Evolutionary conservation across 1,140 invertebrate genomes (phyloP).

Genomic region (Ceratosolen solmsi): DNA sequence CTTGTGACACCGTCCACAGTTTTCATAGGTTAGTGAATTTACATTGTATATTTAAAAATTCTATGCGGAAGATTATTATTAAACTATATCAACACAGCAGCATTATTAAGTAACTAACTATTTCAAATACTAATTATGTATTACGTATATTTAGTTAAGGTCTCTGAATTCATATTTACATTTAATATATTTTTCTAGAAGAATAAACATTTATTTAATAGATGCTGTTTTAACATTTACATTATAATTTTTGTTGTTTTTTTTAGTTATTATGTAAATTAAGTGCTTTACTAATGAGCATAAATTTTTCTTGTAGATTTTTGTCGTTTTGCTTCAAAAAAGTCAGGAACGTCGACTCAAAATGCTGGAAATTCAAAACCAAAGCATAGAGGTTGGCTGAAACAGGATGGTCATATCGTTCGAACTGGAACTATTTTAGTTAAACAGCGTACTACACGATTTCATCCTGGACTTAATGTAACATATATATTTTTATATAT

Average conservation of each 20-base stretch:
- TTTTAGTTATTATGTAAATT: too few species aligned
- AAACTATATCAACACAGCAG: too few species aligned
- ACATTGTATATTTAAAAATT: not conserved
- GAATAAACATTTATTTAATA: too few species aligned
- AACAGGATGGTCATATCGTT: constrained; percentile 79
- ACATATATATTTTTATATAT: constrained; percentile 55
- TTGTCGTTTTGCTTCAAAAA: constrained; percentile 81
- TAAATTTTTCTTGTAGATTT: constrained; percentile 52
- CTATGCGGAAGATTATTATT: too few species aligned
- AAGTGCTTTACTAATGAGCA: too few species aligned
- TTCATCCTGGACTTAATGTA: constrained; percentile 88
- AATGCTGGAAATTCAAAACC: constrained; percentile 77
- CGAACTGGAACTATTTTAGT: constrained; percentile 79
- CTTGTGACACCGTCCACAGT: not conserved
- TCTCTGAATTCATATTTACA: too few species aligned
- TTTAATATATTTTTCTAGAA: too few species aligned
- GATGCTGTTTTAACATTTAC: too few species aligned
- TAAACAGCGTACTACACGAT: constrained; percentile 80
- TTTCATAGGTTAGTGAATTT: constrained; percentile 20
- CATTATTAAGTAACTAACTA: too few species aligned
- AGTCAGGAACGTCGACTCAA: constrained; percentile 78
- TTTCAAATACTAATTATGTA: too few species aligned
- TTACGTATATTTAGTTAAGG: too few species aligned
- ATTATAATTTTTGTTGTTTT: too few species aligned
- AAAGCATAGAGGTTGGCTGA: constrained; percentile 82